A percentile compares a stretch with the other conserved stretches of the same genome.
Evolutionary conservation across 2,888 invertebrate species (phyloP).

Genomic region (Netelia inedita): DNA sequence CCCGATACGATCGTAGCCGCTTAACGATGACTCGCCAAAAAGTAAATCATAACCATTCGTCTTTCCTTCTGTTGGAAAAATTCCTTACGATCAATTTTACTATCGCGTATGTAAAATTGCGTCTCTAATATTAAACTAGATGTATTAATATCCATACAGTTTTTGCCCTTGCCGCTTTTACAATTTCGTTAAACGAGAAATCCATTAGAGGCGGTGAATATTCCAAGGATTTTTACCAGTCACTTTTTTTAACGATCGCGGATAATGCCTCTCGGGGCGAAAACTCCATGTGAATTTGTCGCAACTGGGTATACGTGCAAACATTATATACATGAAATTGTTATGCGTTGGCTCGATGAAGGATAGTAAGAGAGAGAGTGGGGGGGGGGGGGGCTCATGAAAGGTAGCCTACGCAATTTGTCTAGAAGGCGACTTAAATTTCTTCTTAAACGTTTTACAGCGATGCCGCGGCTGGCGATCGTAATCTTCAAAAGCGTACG

Average conservation of each 20-base stretch:
- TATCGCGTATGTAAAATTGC: no score
- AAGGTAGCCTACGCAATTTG: constrained; percentile 37
- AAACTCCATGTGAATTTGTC: constrained; percentile 30
- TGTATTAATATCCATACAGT: no score
- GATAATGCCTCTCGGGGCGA: neutral
- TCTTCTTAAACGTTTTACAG: constrained; percentile 8
- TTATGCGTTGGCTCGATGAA: neutral
- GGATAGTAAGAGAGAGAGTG: constrained; percentile 7
- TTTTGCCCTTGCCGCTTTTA: neutral
- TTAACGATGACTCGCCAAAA: neutral
- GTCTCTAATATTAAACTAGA: no score
- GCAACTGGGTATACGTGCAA: constrained; percentile 2
- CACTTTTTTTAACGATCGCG: constrained; percentile 43
- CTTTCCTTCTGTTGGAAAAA: neutral
- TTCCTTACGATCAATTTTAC: no score
- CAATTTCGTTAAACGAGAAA: neutral
- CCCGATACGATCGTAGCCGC: no score
- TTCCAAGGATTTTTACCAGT: constrained; percentile 23
- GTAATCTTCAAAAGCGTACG: no score
- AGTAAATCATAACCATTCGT: neutral
- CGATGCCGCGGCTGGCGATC: neutral
- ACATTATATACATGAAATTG: neutral
- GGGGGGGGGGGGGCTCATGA: neutral
- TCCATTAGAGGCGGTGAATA: neutral
- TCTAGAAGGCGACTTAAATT: constrained; percentile 35